These are phyloP conservation scores for Pelodytes ibericus DNA, from an alignment of 2,797 vertebrate species.

Conservation along the genomic window DNA sequence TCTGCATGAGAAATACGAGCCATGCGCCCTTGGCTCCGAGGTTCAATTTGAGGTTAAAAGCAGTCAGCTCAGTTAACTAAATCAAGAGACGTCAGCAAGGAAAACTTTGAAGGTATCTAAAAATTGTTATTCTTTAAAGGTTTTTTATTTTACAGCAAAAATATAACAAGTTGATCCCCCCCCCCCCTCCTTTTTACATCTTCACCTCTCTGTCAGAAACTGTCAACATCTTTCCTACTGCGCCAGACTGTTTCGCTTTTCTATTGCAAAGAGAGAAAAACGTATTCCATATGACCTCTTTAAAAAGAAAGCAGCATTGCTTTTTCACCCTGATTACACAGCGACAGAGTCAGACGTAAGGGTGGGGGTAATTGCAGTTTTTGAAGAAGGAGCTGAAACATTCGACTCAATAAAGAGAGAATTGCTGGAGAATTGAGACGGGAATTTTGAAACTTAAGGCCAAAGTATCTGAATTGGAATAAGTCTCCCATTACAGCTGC, in stretches of 20 bases:
- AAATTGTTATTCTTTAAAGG: neutral
- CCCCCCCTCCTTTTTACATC: neutral
- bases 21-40: neutral
- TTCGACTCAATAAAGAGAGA: no score
- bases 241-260: neutral
- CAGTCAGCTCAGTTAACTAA: neutral
- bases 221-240: constrained; percentile 15
- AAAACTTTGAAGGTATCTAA: neutral
- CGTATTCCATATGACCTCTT: neutral
- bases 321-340: no score
- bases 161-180: neutral
- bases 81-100: neutral
- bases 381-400: no score
- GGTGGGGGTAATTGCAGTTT: no score
- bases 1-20: neutral
- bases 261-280: no score
- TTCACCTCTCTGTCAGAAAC: neutral
- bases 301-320: neutral
- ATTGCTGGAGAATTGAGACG: no score
- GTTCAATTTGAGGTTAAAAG: constrained; percentile 1
- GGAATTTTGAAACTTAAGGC: no score
- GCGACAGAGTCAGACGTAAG: no score
- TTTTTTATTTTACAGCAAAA: neutral
- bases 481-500: no score
- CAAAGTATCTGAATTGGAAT: no score